phyloP scores from a whole-genome alignment of 2,888 invertebrate species.

The Flexamia atlantica region DNA sequence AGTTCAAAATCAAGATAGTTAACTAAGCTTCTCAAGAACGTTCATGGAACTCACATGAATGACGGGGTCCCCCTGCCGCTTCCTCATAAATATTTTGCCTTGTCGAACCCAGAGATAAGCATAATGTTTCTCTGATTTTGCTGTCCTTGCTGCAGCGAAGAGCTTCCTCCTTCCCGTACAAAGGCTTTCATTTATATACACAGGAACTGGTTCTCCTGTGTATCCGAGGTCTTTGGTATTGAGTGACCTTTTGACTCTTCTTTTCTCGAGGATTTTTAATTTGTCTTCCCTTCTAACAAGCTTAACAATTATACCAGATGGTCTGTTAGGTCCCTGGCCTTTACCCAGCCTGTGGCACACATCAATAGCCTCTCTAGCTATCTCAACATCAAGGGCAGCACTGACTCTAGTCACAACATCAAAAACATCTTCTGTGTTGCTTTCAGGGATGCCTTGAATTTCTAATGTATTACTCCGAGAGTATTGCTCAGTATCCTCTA shows the following conservation, averaged over 20 bases:
- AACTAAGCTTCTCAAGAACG: background rate
- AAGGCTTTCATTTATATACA: constrained; percentile 36
- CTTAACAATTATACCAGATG: constrained; percentile 42
- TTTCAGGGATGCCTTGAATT: constrained; percentile 45
- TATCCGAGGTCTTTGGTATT: background rate
- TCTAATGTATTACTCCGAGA: constrained; percentile 15
- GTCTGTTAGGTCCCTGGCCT: background rate
- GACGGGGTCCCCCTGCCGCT: background rate
- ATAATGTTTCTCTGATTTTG: background rate
- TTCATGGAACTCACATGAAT: background rate
- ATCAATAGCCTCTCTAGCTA: constrained; percentile 26
- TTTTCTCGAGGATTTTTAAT: constrained; percentile 19
- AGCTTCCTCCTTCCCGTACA: constrained; percentile 22
- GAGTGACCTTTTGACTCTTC: background rate
- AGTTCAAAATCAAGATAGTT: background rate
- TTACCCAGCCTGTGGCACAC: constrained; percentile 49
- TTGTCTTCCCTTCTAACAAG: constrained; percentile 13
- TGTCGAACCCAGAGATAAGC: constrained; percentile 37
- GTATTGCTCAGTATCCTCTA: background rate
- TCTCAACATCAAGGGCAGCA: constrained; percentile 27
- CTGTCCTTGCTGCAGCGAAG: background rate
- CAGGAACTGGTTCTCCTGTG: background rate
- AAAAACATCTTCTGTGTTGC: background rate
- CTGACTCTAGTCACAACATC: constrained; percentile 32
- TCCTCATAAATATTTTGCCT: constrained; percentile 10